Conservation (phyloP, 1,140 invertebrate genomes). For the Cydia fagiglandana region DNA sequence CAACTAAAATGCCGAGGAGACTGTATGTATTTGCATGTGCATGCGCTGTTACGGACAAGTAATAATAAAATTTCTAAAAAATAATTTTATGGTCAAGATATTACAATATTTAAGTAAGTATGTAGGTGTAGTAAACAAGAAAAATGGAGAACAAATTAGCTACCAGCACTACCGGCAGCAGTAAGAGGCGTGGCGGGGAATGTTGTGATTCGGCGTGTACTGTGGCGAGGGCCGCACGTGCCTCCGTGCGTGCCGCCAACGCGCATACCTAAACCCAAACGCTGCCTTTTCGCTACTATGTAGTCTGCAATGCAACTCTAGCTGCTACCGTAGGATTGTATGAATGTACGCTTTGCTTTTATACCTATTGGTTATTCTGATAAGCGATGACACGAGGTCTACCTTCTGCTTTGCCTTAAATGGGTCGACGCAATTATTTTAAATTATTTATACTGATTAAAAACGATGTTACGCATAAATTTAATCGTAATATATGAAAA, state of each 20-base stretch:
- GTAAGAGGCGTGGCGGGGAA: constrained; percentile 24
- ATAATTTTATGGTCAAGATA: too few relatives aligned
- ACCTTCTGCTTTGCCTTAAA: too few relatives aligned
- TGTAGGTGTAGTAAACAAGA: not conserved
- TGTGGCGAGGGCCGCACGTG: constrained; percentile 30
- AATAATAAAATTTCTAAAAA: too few relatives aligned
- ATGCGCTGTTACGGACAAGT: too few relatives aligned
- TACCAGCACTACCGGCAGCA: not conserved
- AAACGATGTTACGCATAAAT: too few relatives aligned
- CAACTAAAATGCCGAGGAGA: too few relatives aligned
- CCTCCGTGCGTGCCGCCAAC: constrained; percentile 27
- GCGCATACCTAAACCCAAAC: constrained; percentile 11
- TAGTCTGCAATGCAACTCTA: not conserved
- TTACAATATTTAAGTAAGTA: too few relatives aligned
- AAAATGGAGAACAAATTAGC: not conserved
- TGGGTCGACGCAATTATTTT: too few relatives aligned
- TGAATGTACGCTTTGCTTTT: not conserved
- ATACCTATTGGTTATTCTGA: not conserved
- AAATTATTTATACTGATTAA: too few relatives aligned
- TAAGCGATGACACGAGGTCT: too few relatives aligned
- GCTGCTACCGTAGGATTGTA: not conserved
- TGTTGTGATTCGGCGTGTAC: constrained; percentile 41
- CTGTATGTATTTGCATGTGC: too few relatives aligned
- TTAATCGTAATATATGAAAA: too few relatives aligned
- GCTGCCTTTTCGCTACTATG: constrained; percentile 4